Evolutionary conservation across 2,888 invertebrate genomes (phyloP), one percentile per base, ranked within the genome.

Genomic region (Deroplatys truncata): DNA sequence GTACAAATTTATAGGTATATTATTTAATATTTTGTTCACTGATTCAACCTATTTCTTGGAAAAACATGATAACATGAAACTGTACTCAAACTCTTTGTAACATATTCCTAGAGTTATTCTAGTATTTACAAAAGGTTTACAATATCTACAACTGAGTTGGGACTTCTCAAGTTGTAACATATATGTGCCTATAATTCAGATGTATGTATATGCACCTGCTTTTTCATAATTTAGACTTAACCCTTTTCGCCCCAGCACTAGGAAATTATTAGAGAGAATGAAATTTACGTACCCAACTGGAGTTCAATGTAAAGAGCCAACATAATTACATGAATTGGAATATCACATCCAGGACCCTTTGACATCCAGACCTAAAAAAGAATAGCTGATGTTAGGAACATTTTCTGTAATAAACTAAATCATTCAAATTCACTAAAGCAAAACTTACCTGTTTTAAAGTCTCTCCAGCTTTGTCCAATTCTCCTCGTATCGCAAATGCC

Each of bases 401-500:
- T 72, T 72, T 72, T 72, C 7, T 20, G 25, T 20, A 72, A 25
- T 25, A 20, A 25, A 16, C 20, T 72, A 72, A 20, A 9, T 84
- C 10, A 28, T 1, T 8, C 29, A 16, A 49, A 8, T 0, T 72
- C 56, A 29, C 35, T 25, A 8, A 20, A 25, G 4, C 28, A 84
- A 49, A 43, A 83, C 89, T 28, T 88, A 91, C 91, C 91, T 94
- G 94, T 92, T 94, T 93, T 72, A 95, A 92, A 56, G 94, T 93
- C 91, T 95, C 94, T 31, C 94, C 93, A 56, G 96, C 95, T 93
- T 96, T 96, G 91, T 96, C 96, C 85, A 96, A 94, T 92, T 98
- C 97, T 7, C 97, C 97, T 90, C 96, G 94, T 85, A 97, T 94
- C 25, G 97, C 96, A 92, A 97, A 96, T 15, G 96, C 96, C 3